These are phyloP conservation scores for Aplochiton taeniatus DNA, from an alignment of 2,797 vertebrate genomes.

Conservation along the genomic window DNA sequence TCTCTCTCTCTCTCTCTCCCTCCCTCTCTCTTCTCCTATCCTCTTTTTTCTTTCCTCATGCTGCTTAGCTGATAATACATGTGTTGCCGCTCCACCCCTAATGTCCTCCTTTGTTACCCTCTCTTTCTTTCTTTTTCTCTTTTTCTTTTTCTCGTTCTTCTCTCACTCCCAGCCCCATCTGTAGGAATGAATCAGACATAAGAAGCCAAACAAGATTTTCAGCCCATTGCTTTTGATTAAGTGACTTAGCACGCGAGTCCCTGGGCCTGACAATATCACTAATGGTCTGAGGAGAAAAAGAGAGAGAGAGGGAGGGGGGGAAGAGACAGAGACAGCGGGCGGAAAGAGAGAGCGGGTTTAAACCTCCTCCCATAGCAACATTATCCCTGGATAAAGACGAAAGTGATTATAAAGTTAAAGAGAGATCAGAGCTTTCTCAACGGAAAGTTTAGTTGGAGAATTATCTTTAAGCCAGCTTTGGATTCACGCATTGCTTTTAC, in stretches of 20 bases:
- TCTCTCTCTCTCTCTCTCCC: conserved; percentile 4
- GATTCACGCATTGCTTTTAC: conserved; percentile 38
- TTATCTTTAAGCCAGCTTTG: conserved; percentile 70
- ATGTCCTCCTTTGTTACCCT: conserved; percentile 75
- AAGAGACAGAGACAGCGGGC: conserved; percentile 9
- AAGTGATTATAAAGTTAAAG: conserved; percentile 82
- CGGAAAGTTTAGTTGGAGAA: conserved; percentile 74
- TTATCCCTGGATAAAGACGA: conserved; percentile 84
- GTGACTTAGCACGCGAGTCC: conserved; percentile 80
- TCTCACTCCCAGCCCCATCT: conserved; percentile 68
- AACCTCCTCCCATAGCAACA: conserved; percentile 80
- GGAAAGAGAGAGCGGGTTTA: conserved; percentile 5
- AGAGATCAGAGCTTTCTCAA: conserved; percentile 66
- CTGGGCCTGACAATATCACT: conserved; percentile 60
- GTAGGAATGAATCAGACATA: conserved; percentile 82
- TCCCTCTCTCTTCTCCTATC: not conserved
- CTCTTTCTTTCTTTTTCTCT: conserved; percentile 47
- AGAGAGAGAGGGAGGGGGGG: not conserved
- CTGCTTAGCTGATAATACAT: conserved; percentile 85
- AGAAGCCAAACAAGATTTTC: conserved; percentile 82
- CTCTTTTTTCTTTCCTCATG: not conserved
- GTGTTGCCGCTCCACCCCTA: conserved; percentile 77
- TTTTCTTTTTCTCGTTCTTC: conserved; percentile 28
- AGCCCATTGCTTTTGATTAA: conserved; percentile 89
- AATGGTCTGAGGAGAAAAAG: conserved; percentile 3